These are phyloP conservation scores for Diaphora mendica DNA, from an alignment of 2,888 invertebrate species.

Conservation along the genomic window DNA sequence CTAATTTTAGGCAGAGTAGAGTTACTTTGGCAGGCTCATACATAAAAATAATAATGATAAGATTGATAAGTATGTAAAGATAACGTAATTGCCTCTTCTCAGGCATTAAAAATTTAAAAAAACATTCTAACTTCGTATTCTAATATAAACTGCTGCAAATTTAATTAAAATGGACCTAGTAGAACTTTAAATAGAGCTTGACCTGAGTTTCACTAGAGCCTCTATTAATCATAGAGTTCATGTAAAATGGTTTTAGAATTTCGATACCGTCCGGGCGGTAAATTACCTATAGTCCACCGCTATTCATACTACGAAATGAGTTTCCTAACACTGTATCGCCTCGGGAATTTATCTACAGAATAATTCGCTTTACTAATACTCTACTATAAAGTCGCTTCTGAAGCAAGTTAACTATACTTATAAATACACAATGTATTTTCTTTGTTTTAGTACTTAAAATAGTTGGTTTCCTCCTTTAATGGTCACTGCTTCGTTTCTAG, in stretches of 20 bases:
- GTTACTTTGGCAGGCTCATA: no score
- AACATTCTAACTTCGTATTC: neutral
- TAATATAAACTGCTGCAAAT: neutral
- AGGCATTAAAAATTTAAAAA: no score
- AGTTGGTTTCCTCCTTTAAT: neutral
- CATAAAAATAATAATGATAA: no score
- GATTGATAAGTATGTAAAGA: no score
- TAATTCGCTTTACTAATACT: neutral
- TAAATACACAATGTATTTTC: neutral
- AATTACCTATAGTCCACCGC: neutral
- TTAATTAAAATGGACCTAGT: neutral
- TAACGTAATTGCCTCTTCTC: no score
- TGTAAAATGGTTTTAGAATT: neutral
- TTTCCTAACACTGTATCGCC: slow-evolving; percentile 3
- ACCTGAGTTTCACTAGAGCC: neutral
- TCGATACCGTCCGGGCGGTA: neutral
- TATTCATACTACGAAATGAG: neutral
- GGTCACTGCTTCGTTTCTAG: neutral
- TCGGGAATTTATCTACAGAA: neutral
- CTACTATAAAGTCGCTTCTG: neutral
- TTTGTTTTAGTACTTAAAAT: neutral
- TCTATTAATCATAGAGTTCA: neutral
- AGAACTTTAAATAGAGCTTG: neutral
- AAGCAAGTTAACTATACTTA: neutral
- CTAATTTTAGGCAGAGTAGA: no score